phyloP scores from a whole-genome alignment of 2,888 invertebrate species.

The Criorhina ranunculi region DNA sequence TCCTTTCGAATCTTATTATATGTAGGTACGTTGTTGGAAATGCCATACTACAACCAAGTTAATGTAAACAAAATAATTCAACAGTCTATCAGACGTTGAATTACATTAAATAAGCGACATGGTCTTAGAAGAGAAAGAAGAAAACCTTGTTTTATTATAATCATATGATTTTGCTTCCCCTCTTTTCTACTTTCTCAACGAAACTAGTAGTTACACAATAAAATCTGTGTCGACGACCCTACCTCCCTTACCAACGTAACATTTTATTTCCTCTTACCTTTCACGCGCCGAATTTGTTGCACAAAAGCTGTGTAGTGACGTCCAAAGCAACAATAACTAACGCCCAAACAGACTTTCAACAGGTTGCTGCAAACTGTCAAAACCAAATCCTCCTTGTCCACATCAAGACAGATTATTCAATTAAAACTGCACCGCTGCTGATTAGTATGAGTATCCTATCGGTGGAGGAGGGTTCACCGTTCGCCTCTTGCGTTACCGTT shows the following conservation, averaged over 20 bases:
- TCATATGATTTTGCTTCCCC: background rate
- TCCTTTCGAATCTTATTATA: no score
- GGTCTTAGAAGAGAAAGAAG: background rate
- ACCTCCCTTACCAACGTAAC: constrained; percentile 1
- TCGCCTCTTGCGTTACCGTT: constrained; percentile 9
- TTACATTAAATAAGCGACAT: no score
- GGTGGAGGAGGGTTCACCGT: background rate
- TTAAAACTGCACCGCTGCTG: constrained; percentile 44
- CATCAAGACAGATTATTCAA: constrained; percentile 40
- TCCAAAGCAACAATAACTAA: constrained; percentile 15
- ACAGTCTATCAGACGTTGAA: no score
- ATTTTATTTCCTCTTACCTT: constrained; percentile 42
- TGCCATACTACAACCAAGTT: no score
- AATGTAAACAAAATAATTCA: no score
- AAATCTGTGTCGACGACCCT: constrained; percentile 45
- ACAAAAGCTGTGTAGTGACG: background rate
- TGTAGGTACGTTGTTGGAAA: no score
- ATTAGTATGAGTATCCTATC: constrained; percentile 26
- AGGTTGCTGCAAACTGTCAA: constrained; percentile 53
- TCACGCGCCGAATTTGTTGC: constrained; percentile 15
- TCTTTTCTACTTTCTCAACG: background rate
- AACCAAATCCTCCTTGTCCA: constrained; percentile 25
- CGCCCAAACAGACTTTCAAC: constrained; percentile 29
- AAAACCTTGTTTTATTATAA: background rate
- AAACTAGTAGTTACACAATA: constrained; percentile 4